Conservation (phyloP, 2,888 invertebrate species). For the Ryuthela nishihirai region DNA sequence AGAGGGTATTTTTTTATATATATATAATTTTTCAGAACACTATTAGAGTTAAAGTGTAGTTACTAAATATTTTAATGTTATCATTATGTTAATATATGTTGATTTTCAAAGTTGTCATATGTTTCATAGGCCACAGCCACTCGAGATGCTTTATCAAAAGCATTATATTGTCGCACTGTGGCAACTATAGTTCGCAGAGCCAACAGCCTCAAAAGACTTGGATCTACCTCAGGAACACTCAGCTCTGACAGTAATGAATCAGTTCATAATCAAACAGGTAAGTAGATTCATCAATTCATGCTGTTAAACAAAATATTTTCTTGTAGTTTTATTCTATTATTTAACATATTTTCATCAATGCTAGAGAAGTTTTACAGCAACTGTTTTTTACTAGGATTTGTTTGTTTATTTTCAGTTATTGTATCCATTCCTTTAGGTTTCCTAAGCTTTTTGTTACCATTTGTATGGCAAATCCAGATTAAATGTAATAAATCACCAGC, state of each 20-base stretch:
- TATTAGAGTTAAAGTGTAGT: too few relatives aligned
- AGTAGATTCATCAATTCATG: neutral
- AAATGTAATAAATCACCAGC: too few relatives aligned
- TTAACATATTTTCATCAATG: neutral
- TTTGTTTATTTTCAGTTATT: too few relatives aligned
- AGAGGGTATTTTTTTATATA: too few relatives aligned
- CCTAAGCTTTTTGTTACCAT: too few relatives aligned
- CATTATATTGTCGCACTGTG: slow-evolving; percentile 88
- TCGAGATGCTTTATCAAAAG: slow-evolving; percentile 84
- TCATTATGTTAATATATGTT: neutral
- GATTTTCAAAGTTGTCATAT: neutral
- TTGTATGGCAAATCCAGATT: too few relatives aligned
- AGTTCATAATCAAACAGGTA: slow-evolving; percentile 67
- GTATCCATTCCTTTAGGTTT: too few relatives aligned
- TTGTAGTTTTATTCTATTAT: too few relatives aligned
- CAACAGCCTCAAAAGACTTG: slow-evolving; percentile 79
- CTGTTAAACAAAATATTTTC: neutral
- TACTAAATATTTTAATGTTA: neutral
- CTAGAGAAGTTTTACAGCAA: slow-evolving; percentile 3
- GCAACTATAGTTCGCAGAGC: slow-evolving; percentile 89
- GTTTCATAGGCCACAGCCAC: slow-evolving; percentile 68
- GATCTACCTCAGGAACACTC: slow-evolving; percentile 72
- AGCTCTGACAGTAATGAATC: slow-evolving; percentile 91
- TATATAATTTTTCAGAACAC: too few relatives aligned
- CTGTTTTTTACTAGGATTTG: too few relatives aligned